Evolutionary conservation across 2,113 vertebrate species (phyloP), one percentile per base, ranked within the genome.

Genomic region (Poeciliopsis retropinna): DNA sequence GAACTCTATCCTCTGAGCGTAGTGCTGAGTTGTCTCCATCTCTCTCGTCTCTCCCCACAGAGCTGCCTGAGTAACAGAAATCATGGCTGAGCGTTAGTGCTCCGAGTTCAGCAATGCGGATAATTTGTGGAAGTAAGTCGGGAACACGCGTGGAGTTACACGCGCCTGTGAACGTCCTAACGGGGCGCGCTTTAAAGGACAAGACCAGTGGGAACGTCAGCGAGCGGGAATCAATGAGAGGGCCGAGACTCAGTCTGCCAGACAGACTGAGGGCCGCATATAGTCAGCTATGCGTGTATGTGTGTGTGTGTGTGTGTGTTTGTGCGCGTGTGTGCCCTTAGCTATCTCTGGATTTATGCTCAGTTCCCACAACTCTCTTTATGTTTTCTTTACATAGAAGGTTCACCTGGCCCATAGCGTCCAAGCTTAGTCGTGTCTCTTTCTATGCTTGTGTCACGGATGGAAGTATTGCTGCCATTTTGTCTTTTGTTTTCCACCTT

Each of bases 191-290:
- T 91, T 88, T 90, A 90, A 92, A 92, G 91, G 89, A 92, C 91
- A 92, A 78, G 89, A 76, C 91, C 91, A 54, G 80, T 82, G 91
- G 88, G 91, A 91, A 82, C 76, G 85, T 67, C 87, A 91, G 84
- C 85, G 88, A 92, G 89, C 79, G 4, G 85, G 91, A 92, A 91
- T 92, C 90, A 88, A 90, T 92, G 90, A 85, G 86, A 64, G 72
- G 82, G 73, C 67, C 5, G 69, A 47, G 80, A 74, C 82, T 72
- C 79, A 8, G 73, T 64, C 78, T 60, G 68, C 73, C 76, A 34
- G 12, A 66, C 72, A 79, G 79, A 78, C 57, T 61, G 64, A 79
- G 66, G 75, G 71, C 74, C 62, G 70, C 84, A 81, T 71, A 39
- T 51, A 51, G 27, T 62, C 12, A 6, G 15, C 1, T 22, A 6